phyloP scores from a whole-genome alignment of 2,888 invertebrate genomes.

The Spisula subtruncata region DNA sequence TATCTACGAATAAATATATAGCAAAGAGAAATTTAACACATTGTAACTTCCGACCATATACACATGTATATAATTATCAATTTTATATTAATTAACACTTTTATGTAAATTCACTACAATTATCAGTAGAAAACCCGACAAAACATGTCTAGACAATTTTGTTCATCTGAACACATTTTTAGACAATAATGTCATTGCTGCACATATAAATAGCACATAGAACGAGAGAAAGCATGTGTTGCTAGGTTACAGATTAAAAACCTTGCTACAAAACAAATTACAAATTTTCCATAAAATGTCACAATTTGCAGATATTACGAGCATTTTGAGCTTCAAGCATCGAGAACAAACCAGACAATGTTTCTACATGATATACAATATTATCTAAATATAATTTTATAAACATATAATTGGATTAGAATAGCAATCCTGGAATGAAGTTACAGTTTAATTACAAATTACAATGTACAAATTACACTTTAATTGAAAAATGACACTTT shows the following conservation, averaged over 20 bases:
- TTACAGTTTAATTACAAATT: not conserved
- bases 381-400: not conserved
- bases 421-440: not conserved
- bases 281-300: constrained; percentile 13
- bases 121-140: not conserved
- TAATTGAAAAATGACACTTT: too few relatives aligned
- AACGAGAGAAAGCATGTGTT: not conserved
- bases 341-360: not conserved
- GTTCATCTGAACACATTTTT: not conserved
- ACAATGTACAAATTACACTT: too few relatives aligned
- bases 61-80: not conserved
- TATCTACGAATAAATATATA: not conserved
- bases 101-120: not conserved
- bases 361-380: not conserved
- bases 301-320: not conserved
- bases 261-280: not conserved
- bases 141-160: not conserved
- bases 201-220: not conserved
- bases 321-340: constrained; percentile 7
- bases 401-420: not conserved
- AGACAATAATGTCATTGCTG: not conserved
- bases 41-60: not conserved
- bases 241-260: constrained; percentile 10
- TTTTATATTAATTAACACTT: not conserved
- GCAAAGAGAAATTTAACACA: constrained; percentile 10